These are phyloP conservation scores for Calameuta idolon DNA, from an alignment of 2,888 invertebrate species.

Conservation along the genomic window DNA sequence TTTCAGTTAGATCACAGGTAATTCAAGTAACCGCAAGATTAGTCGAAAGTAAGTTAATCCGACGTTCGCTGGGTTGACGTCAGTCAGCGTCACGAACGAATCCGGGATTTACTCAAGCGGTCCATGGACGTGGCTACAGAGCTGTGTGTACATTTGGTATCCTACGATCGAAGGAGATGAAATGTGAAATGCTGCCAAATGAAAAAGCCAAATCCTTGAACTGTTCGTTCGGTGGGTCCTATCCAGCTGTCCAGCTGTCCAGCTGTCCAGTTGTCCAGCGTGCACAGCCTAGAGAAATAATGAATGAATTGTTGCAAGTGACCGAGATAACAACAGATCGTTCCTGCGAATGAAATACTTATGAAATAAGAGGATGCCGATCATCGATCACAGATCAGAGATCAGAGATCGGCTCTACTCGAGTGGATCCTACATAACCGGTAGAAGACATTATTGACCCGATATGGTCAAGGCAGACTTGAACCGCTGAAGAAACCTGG, in stretches of 20 bases:
- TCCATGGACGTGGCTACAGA: background rate
- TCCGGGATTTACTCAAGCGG: conserved; percentile 34
- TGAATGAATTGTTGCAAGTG: background rate
- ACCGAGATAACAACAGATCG: background rate
- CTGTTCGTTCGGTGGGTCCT: background rate
- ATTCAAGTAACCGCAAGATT: conserved; percentile 24
- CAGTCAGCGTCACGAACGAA: conserved; percentile 21
- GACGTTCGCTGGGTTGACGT: conserved; percentile 28
- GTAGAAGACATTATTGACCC: conserved; percentile 57
- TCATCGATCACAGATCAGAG: background rate
- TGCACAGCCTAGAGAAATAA: background rate
- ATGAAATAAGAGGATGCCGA: background rate
- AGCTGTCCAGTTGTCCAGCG: background rate
- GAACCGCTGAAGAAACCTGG: conserved; percentile 45
- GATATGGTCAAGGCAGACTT: conserved; percentile 59
- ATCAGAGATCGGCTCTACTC: background rate
- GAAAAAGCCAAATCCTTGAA: background rate
- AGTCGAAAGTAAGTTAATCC: conserved; percentile 33
- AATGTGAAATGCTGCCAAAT: background rate
- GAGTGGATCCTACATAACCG: conserved; percentile 36
- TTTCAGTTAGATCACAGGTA: background rate
- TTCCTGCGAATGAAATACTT: background rate
- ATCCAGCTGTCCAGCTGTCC: background rate
- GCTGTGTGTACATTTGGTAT: background rate
- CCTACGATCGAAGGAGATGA: background rate